phyloP scores from a whole-genome alignment of 2,797 vertebrate genomes.

The Coracias cyanogaster region DNA sequence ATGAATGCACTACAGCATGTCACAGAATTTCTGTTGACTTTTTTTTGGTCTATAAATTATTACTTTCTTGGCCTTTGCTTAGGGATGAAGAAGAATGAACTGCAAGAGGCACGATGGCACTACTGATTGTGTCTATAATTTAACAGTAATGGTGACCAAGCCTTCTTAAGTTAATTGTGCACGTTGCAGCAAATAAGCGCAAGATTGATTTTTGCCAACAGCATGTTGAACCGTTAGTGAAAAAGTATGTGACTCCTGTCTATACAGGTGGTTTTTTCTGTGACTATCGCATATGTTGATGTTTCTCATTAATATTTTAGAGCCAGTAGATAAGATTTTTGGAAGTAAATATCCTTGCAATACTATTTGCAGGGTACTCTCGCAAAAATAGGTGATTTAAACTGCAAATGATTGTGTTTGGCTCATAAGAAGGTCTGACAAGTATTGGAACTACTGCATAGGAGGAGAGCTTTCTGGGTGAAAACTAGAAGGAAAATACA shows the following conservation, averaged over 20 bases:
- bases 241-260: background rate
- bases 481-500: background rate
- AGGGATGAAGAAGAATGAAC: background rate
- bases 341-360: background rate
- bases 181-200: background rate
- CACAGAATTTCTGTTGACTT: background rate
- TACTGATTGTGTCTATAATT: background rate
- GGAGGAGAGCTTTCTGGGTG: background rate
- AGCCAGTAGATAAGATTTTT: background rate
- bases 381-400: background rate
- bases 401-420: background rate
- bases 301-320: background rate
- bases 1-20: background rate
- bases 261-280: background rate
- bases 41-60: background rate
- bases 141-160: background rate
- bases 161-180: background rate
- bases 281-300: background rate
- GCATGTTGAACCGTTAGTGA: background rate
- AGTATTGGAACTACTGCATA: background rate
- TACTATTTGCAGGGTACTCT: background rate
- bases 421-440: background rate
- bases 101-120: background rate
- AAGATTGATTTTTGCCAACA: background rate
- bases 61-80: background rate